Evolutionary conservation across 2,797 vertebrate species (phyloP).

Genomic region (Hypotaenidia philippensis): DNA sequence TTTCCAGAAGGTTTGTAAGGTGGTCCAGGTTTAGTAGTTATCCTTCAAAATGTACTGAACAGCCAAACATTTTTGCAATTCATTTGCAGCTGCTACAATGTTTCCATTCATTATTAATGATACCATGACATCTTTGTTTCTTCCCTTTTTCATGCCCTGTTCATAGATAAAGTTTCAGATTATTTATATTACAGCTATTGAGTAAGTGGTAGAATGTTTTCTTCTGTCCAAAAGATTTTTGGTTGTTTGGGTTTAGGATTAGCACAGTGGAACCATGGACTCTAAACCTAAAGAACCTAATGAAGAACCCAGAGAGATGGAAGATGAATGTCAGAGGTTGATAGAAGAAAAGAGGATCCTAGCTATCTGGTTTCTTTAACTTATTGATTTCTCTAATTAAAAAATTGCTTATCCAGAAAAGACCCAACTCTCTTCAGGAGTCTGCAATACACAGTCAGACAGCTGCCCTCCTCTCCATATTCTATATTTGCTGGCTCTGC

Average conservation of each 20-base stretch:
- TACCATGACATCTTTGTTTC: background rate
- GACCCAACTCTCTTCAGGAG: background rate
- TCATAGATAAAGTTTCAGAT: background rate
- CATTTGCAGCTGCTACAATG: background rate
- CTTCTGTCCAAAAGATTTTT: background rate
- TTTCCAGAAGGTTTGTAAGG: background rate
- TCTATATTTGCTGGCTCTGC: background rate
- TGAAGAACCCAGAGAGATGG: background rate
- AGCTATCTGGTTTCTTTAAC: background rate
- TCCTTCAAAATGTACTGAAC: background rate
- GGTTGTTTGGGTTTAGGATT: background rate
- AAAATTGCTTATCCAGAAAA: background rate
- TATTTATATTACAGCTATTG: background rate
- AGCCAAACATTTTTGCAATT: background rate
- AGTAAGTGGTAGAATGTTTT: background rate
- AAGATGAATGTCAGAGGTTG: fast-evolving
- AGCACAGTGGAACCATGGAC: background rate
- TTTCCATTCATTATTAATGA: background rate
- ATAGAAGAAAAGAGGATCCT: background rate
- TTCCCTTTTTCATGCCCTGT: background rate
- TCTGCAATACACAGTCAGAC: background rate
- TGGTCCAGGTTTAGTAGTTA: background rate
- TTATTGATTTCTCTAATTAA: background rate
- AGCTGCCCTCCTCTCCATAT: background rate
- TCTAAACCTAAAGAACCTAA: background rate